phyloP scores from a whole-genome alignment of 2,888 invertebrate genomes.

The Lathronympha strigana region DNA sequence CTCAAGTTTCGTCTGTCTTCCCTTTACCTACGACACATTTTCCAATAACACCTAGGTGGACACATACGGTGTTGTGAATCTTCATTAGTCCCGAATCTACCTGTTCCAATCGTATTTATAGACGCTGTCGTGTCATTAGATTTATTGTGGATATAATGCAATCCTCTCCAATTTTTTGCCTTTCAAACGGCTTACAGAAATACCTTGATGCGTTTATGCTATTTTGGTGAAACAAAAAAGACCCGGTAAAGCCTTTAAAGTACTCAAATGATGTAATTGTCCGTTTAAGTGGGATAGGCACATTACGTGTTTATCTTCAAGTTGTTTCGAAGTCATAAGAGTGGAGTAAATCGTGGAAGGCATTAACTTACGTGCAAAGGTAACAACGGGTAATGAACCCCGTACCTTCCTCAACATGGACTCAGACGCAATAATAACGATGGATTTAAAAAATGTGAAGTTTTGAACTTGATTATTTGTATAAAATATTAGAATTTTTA shows the following conservation, averaged over 20 bases:
- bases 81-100: conserved; percentile 80
- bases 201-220: conserved; percentile 32
- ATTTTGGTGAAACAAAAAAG: conserved; percentile 32
- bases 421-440: background rate
- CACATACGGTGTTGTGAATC: conserved; percentile 52
- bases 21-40: conserved; percentile 42
- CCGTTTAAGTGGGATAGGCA: conserved; percentile 27
- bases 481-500: no score
- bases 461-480: no score
- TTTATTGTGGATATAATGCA: conserved; percentile 83
- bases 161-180: conserved; percentile 74
- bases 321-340: conserved; percentile 26
- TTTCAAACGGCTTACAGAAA: conserved; percentile 52
- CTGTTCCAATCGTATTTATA: conserved; percentile 82
- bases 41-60: conserved; percentile 31
- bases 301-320: conserved; percentile 35
- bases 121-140: conserved; percentile 83
- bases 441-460: no score
- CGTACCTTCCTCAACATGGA: conserved; percentile 29
- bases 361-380: conserved; percentile 34
- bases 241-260: conserved; percentile 1
- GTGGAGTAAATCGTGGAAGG: conserved; percentile 31
- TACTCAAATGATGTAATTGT: conserved; percentile 23
- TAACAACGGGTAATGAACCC: conserved; percentile 11
- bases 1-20: conserved; percentile 49